Evolutionary conservation across 2,888 invertebrate species (phyloP).

Genomic region (Melikaiella ostensackeni): DNA sequence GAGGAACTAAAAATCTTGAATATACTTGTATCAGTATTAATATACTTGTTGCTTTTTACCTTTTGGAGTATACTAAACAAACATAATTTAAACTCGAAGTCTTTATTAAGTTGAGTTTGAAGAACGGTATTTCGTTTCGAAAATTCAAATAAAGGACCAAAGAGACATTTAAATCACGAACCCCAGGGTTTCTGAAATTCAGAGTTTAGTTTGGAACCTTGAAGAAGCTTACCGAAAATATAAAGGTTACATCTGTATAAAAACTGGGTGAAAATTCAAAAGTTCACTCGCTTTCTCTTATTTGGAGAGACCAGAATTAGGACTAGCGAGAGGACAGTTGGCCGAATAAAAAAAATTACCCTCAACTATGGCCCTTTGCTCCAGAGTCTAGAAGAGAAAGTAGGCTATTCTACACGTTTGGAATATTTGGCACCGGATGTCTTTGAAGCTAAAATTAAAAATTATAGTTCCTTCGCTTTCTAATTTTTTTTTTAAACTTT

Average conservation of each 20-base stretch:
- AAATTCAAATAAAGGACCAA: background rate
- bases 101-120: too few relatives aligned
- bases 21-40: too few relatives aligned
- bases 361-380: slow-evolving; percentile 9
- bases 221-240: slow-evolving; percentile 34
- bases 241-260: slow-evolving; percentile 48
- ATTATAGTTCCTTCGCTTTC: slow-evolving; percentile 11
- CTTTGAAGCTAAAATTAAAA: slow-evolving; percentile 23
- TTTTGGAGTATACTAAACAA: too few relatives aligned
- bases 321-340: background rate
- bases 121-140: background rate
- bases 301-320: slow-evolving; percentile 34
- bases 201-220: background rate
- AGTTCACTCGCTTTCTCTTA: slow-evolving; percentile 65
- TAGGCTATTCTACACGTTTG: slow-evolving; percentile 41
- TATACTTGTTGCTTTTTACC: too few relatives aligned
- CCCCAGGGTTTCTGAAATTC: background rate
- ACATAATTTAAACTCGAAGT: too few relatives aligned
- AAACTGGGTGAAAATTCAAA: slow-evolving; percentile 51
- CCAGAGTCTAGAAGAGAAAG: slow-evolving; percentile 53
- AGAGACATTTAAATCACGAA: background rate
- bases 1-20: too few relatives aligned
- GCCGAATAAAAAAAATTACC: slow-evolving; percentile 43
- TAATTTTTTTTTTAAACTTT: slow-evolving; percentile 17
- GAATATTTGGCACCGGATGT: slow-evolving; percentile 30